A percentile compares a stretch with the other conserved stretches of the same genome.
phyloP scores from a whole-genome alignment of 2,113 vertebrate species.

The Thryonomys swinderianus region DNA sequence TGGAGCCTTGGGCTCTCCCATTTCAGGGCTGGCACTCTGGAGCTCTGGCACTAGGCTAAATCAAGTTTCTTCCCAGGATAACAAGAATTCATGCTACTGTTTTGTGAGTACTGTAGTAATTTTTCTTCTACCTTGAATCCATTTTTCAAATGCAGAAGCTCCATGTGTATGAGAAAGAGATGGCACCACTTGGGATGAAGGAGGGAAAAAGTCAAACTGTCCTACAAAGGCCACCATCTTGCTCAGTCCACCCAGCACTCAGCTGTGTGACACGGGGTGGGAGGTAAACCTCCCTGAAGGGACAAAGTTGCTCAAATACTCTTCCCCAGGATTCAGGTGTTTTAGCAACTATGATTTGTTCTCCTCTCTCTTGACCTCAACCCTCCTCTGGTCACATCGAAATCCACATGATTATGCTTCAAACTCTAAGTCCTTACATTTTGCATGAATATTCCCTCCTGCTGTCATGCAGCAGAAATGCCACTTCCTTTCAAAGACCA shows the following conservation, averaged over 20 bases:
- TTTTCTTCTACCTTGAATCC: neutral
- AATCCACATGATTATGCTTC: neutral
- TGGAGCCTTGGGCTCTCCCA: neutral
- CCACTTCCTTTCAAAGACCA: neutral
- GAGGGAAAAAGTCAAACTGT: neutral
- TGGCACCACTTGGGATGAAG: neutral
- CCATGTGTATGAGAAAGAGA: neutral
- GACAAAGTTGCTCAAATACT: slow-evolving; percentile 20
- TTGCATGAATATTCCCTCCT: slow-evolving; percentile 1
- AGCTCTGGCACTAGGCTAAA: neutral
- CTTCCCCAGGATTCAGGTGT: neutral
- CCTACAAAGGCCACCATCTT: neutral
- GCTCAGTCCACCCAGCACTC: neutral
- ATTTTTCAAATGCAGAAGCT: slow-evolving; percentile 42
- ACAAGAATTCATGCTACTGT: neutral
- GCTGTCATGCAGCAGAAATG: neutral
- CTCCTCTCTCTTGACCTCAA: neutral
- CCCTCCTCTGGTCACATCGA: neutral
- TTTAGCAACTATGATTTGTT: neutral
- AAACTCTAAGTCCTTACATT: neutral
- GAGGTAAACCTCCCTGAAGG: neutral
- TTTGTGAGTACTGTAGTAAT: neutral
- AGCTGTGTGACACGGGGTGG: neutral
- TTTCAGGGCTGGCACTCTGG: neutral
- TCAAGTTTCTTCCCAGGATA: neutral